These are phyloP conservation scores for Cylloceria caligata DNA, from an alignment of 2,888 invertebrate species.

Conservation along the genomic window DNA sequence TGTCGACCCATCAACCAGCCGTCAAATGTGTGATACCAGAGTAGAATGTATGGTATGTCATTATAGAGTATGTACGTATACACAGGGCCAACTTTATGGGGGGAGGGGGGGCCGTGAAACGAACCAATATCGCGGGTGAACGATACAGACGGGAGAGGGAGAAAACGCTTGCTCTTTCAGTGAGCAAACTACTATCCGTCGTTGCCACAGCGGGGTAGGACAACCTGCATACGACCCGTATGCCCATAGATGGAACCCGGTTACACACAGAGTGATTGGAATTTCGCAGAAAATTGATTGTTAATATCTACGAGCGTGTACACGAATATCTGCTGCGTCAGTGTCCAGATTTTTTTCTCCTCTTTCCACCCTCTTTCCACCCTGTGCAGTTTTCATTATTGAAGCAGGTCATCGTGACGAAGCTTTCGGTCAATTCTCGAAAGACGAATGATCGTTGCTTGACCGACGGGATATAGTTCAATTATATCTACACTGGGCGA, in stretches of 20 bases:
- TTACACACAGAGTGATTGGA: constrained; percentile 18
- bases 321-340: constrained; percentile 25
- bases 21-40: background rate
- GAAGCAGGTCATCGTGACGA: constrained; percentile 44
- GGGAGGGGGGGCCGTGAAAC: constrained; percentile 53
- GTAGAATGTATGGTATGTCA: constrained; percentile 12
- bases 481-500: constrained; percentile 38
- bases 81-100: constrained; percentile 6
- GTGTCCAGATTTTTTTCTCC: constrained; percentile 19
- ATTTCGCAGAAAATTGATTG: constrained; percentile 53
- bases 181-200: constrained; percentile 9
- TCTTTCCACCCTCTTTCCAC: constrained; percentile 6
- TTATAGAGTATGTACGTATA: background rate
- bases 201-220: background rate
- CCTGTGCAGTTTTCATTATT: constrained; percentile 37
- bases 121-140: constrained; percentile 40
- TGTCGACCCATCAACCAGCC: constrained; percentile 26
- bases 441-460: constrained; percentile 15
- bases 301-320: constrained; percentile 44
- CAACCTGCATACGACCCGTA: background rate
- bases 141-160: constrained; percentile 32
- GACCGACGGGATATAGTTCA: constrained; percentile 33
- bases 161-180: constrained; percentile 51
- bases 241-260: constrained; percentile 1
- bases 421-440: constrained; percentile 21